Evolutionary conservation across 2,888 invertebrate species (phyloP).

Genomic region (Lasioglossum marginatum): DNA sequence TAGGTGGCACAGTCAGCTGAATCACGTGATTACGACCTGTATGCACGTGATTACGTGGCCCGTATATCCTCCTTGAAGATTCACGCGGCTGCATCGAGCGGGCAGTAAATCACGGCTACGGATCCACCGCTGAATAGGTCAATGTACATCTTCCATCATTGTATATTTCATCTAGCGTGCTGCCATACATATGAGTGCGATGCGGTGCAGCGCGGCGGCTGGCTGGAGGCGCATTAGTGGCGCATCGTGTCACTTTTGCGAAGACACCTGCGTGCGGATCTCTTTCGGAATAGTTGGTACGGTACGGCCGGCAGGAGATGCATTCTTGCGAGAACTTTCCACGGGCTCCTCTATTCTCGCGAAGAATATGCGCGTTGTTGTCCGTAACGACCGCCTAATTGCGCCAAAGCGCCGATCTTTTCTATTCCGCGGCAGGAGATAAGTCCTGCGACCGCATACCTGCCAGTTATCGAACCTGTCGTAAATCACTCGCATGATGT

Average conservation of each 20-base stretch:
- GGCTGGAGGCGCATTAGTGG: conserved; percentile 49
- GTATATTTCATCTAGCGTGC: conserved; percentile 52
- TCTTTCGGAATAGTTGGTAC: conserved; percentile 2
- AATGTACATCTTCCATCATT: conserved; percentile 69
- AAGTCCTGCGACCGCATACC: conserved; percentile 5
- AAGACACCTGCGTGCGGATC: conserved; percentile 38
- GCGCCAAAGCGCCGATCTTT: conserved; percentile 37
- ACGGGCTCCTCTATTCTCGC: conserved; percentile 22
- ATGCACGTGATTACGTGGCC: conserved; percentile 63
- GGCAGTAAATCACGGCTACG: conserved; percentile 74
- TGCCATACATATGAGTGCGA: conserved; percentile 23
- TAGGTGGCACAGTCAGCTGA: background rate
- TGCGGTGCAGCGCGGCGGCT: background rate
- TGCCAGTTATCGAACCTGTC: conserved; percentile 13
- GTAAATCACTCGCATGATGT: conserved; percentile 27
- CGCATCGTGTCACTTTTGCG: conserved; percentile 50
- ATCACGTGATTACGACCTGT: too few species aligned
- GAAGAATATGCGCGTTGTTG: conserved; percentile 15
- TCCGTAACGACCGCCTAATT: conserved; percentile 36
- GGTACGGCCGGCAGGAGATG: conserved; percentile 1
- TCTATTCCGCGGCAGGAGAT: conserved; percentile 2
- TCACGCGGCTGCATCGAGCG: conserved; percentile 68
- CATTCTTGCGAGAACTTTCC: conserved; percentile 56
- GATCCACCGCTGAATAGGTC: conserved; percentile 79
- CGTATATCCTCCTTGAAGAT: conserved; percentile 61